phyloP scores from a whole-genome alignment of 2,113 vertebrate species.

The Ageneiosus marmoratus region DNA sequence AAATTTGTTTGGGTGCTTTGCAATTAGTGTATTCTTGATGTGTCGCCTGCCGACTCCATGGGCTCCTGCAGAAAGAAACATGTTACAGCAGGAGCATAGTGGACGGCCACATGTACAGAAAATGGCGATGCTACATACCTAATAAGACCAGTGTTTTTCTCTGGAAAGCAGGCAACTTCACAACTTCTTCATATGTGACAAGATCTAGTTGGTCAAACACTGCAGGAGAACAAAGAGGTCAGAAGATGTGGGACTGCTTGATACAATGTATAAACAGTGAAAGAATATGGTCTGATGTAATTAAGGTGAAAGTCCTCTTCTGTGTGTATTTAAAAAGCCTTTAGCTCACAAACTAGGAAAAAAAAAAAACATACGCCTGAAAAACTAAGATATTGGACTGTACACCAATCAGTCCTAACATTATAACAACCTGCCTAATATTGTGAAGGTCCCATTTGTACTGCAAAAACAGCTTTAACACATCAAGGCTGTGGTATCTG shows the following conservation, averaged over 20 bases:
- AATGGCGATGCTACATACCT: slow-evolving; percentile 73
- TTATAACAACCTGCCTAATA: too few species aligned
- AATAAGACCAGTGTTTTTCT: slow-evolving; percentile 97
- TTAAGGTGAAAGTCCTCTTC: not conserved
- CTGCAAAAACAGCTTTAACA: too few species aligned
- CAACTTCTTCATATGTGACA: slow-evolving; percentile 98
- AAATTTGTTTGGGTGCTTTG: slow-evolving; percentile 96
- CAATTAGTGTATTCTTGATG: slow-evolving; percentile 98
- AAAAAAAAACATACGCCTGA: not conserved
- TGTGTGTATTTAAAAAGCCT: not conserved
- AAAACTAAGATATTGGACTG: not conserved
- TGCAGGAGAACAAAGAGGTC: slow-evolving; percentile 63
- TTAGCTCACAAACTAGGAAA: not conserved
- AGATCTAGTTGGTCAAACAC: slow-evolving; percentile 99
- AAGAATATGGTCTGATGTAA: not conserved
- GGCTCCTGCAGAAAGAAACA: slow-evolving; percentile 75
- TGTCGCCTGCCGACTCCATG: slow-evolving; percentile 96
- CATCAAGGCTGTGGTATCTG: too few species aligned
- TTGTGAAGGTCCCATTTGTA: too few species aligned
- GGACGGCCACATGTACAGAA: not conserved
- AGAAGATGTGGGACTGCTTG: slow-evolving; percentile 46
- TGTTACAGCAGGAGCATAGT: not conserved
- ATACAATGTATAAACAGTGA: slow-evolving; percentile 12
- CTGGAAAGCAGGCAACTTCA: slow-evolving; percentile 97
- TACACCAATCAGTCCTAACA: not conserved